A percentile compares a stretch with the other conserved stretches of the same genome.
These are phyloP conservation scores for Chloroclystis v-ata DNA, from an alignment of 2,888 invertebrate species.

Conservation along the genomic window DNA sequence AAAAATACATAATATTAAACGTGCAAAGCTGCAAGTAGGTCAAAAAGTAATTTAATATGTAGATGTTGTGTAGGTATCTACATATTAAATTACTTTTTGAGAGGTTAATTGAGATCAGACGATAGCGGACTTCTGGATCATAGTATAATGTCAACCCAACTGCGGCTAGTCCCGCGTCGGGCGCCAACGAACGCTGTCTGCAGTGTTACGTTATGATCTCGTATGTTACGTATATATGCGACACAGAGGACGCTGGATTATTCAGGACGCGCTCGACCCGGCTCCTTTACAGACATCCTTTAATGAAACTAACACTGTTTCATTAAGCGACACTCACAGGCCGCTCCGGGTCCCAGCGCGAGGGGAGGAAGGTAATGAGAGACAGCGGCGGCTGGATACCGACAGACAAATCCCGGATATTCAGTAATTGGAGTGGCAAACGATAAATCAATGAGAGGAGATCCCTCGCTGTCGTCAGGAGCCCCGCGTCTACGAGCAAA, in stretches of 20 bases:
- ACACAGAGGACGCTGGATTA: conserved; percentile 3
- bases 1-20: no score
- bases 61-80: no score
- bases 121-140: no score
- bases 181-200: conserved; percentile 16
- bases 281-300: conserved; percentile 14
- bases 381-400: not conserved
- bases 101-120: no score
- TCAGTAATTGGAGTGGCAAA: not conserved
- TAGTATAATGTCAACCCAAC: no score
- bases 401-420: not conserved
- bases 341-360: no score
- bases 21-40: no score
- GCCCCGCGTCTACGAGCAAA: conserved; percentile 47
- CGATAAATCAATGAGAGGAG: conserved; percentile 8
- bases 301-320: no score
- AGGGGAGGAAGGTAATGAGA: no score
- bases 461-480: conserved; percentile 29
- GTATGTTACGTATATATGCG: not conserved
- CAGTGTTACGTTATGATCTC: conserved; percentile 13
- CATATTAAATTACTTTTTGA: no score
- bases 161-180: conserved; percentile 21
- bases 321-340: no score
- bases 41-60: no score
- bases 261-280: conserved; percentile 10